Percentiles rank a stretch among this genome's conserved stretches.
phyloP scores from a whole-genome alignment of 64 coral and sea anemone genomes.

The Montipora cactus region DNA sequence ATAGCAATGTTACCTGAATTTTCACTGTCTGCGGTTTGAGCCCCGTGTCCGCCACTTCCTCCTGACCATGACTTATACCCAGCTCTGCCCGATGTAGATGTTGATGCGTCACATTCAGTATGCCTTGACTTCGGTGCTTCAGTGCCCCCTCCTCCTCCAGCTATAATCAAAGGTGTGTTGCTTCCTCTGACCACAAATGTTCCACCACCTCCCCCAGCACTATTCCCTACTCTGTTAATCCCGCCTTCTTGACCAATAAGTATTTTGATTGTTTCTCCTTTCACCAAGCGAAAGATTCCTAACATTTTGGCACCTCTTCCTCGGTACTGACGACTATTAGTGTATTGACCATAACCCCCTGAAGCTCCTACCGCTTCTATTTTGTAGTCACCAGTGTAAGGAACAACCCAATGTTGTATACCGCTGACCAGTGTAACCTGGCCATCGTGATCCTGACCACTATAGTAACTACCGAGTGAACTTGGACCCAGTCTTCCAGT shows the following conservation, averaged over 20 bases:
- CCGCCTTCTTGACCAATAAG: not conserved
- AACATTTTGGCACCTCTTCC: conserved; percentile 68
- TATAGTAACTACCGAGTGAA: conserved; percentile 47
- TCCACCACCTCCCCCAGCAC: conserved; percentile 63
- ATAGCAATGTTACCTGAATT: not conserved
- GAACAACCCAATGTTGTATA: conserved; percentile 61
- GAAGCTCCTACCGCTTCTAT: conserved; percentile 71
- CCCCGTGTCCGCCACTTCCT: not conserved
- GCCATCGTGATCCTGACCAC: conserved; percentile 29
- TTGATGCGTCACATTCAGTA: conserved; percentile 36
- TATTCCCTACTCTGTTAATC: not conserved
- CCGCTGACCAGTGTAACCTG: conserved; percentile 62
- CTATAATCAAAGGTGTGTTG: conserved; percentile 61
- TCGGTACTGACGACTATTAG: conserved; percentile 42
- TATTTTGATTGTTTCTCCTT: conserved; percentile 34
- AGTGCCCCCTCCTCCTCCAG: conserved; percentile 67
- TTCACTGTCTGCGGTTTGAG: conserved; percentile 30
- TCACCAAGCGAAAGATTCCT: conserved; percentile 40
- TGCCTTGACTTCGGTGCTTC: no score
- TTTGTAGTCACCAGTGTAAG: conserved; percentile 46
- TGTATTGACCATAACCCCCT: conserved; percentile 25
- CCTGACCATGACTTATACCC: conserved; percentile 29
- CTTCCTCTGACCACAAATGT: conserved; percentile 48
- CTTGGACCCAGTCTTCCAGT: conserved; percentile 42
- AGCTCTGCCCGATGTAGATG: conserved; percentile 53